Evolutionary conservation across 2,888 invertebrate species (phyloP).

Genomic region (Thelaira solivaga): DNA sequence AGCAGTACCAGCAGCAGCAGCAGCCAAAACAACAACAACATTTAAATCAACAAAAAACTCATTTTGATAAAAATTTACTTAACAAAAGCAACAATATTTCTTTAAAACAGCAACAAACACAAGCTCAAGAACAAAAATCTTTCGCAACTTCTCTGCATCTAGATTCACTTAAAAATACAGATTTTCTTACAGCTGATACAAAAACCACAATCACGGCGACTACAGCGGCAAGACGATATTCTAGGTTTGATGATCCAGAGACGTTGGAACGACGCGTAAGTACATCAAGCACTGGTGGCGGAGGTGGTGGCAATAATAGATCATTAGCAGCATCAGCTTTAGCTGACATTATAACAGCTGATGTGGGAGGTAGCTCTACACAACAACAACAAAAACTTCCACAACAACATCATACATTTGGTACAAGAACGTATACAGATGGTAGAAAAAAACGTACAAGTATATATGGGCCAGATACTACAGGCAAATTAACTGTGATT

Average conservation of each 20-base stretch:
- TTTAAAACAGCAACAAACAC: conserved; percentile 13
- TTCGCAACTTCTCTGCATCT: conserved; percentile 19
- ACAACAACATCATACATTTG: conserved; percentile 36
- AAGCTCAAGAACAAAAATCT: conserved; percentile 35
- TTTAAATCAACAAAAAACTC: conserved; percentile 19
- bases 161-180: conserved; percentile 24
- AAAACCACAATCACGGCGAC: conserved; percentile 69
- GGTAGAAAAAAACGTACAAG: conserved; percentile 42
- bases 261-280: conserved; percentile 70
- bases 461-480: conserved; percentile 36
- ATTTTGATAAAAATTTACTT: conserved; percentile 28
- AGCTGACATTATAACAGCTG: conserved; percentile 52
- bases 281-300: conserved; percentile 21
- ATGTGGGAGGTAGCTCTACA: conserved; percentile 8
- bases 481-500: conserved; percentile 31
- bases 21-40: not conserved
- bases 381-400: conserved; percentile 18
- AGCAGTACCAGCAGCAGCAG: conserved; percentile 7
- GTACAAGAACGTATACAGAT: conserved; percentile 31
- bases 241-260: conserved; percentile 76
- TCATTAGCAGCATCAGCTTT: conserved; percentile 33
- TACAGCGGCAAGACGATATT: conserved; percentile 75
- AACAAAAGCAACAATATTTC: conserved; percentile 24
- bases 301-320: conserved; percentile 1
- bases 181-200: conserved; percentile 33